Base-by-base conservation (phyloP, 2,797 vertebrate genomes). In the Brachyrhaphis roseni region DNA sequence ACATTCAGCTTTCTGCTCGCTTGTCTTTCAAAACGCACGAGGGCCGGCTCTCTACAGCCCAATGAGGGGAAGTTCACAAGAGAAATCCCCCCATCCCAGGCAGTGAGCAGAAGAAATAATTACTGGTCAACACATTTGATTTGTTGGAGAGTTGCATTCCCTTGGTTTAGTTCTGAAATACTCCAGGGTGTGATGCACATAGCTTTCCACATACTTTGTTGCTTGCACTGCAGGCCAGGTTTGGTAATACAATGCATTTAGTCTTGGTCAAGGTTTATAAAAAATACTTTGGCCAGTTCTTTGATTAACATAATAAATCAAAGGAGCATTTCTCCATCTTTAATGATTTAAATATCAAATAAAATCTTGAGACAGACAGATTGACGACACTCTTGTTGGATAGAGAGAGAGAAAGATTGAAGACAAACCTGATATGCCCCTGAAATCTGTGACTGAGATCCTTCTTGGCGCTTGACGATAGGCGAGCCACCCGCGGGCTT, bases 1-100 rank as follows among this genome's bases (percentile, higher is more conserved):
- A 92, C 90, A 87, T 90, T 89, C 80, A 45, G 83, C 84, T 91
- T 83, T 88, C 87, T 84, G 87, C 88, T 91, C 82, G 51, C 92
- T 93, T 89, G 91, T 91, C 93, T 93, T 91, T 93, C 91, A 91
- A 82, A 91, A 88, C 83, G 86, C 88, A 87, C 64, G 55, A 82
- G 86, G 89, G 83, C 86, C 74, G 16, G 53, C 55, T 71, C 81
- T 84, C 75, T 75, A 57, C n/a, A 78, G 80, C 74, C 90, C 80
- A 70, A 55, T 31, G 86, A 89, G 84, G 83, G 76, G 82, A 91
- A 83, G 92, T 87, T 90, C 88, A 89, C 51, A 64, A 82, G 89
- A 85, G 84, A 92, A 93, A 90, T 90, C 92, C 88, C 91, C 66
- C 68, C 72, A 76, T 83, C 88, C 88, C 77, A 23, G 78, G 43